These are phyloP conservation scores for Ambastaia sidthimunki DNA, from an alignment of 2,797 vertebrate genomes.

Conservation along the genomic window DNA sequence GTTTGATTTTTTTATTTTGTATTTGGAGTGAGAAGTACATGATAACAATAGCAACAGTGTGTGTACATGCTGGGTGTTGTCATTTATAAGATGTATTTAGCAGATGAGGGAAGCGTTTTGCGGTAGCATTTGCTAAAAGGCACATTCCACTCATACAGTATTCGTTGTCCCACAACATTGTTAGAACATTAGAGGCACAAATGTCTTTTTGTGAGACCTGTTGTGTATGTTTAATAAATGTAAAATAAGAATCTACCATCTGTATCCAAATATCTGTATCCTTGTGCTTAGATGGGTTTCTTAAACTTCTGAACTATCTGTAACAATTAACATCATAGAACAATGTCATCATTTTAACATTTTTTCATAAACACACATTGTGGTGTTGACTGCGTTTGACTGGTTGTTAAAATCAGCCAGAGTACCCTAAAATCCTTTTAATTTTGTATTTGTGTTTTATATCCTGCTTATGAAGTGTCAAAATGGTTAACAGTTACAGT, in stretches of 20 bases:
- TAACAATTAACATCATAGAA: too few relatives aligned
- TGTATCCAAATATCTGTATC: too few relatives aligned
- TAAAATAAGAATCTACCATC: too few relatives aligned
- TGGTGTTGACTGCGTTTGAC: too few relatives aligned
- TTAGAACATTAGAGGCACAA: background rate
- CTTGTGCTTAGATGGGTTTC: too few relatives aligned
- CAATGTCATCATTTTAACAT: too few relatives aligned
- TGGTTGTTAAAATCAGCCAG: too few relatives aligned
- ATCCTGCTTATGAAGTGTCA: background rate
- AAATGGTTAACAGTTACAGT: background rate
- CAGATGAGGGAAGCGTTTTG: background rate
- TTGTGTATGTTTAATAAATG: background rate
- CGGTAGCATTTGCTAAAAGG: background rate
- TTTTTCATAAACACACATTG: too few relatives aligned
- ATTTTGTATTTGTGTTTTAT: background rate
- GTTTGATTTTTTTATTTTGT: background rate
- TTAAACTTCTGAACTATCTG: too few relatives aligned
- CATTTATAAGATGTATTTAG: background rate
- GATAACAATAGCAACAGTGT: background rate
- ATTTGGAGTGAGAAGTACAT: conserved; percentile 4
- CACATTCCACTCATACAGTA: background rate
- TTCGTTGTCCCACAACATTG: background rate
- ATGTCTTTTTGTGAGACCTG: background rate
- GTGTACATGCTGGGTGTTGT: background rate
- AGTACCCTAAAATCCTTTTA: too few relatives aligned